These are phyloP conservation scores for Hippolais icterina DNA, from an alignment of 2,113 vertebrate genomes.

Conservation along the genomic window DNA sequence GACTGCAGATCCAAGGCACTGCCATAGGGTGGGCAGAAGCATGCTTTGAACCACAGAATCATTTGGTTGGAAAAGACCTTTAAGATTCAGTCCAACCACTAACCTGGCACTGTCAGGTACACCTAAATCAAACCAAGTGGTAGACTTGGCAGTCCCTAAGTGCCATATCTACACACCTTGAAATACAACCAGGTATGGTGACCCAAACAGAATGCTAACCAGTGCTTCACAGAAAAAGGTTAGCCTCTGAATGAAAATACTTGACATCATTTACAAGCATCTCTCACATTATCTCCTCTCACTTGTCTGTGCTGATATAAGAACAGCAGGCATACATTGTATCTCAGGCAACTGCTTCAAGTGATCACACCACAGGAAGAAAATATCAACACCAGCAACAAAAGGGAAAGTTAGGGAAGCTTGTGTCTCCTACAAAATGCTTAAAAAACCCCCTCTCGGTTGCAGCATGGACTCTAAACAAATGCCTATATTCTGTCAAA, in stretches of 20 bases:
- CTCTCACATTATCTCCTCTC: neutral
- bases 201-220: neutral
- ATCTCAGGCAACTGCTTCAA: neutral
- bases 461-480: neutral
- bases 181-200: neutral
- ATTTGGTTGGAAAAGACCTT: neutral
- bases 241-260: neutral
- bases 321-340: neutral
- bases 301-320: neutral
- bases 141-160: neutral
- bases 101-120: neutral
- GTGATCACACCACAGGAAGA: neutral
- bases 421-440: neutral
- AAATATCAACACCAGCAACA: neutral
- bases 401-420: neutral
- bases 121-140: neutral
- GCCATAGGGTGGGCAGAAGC: neutral
- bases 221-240: neutral
- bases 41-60: neutral
- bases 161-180: neutral
- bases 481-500: neutral
- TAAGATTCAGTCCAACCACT: neutral
- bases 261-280: neutral
- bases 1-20: accelerated
- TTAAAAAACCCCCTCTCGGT: neutral